Evolutionary conservation across 1,140 invertebrate genomes (phyloP).

Genomic region (Ladona fulva): DNA sequence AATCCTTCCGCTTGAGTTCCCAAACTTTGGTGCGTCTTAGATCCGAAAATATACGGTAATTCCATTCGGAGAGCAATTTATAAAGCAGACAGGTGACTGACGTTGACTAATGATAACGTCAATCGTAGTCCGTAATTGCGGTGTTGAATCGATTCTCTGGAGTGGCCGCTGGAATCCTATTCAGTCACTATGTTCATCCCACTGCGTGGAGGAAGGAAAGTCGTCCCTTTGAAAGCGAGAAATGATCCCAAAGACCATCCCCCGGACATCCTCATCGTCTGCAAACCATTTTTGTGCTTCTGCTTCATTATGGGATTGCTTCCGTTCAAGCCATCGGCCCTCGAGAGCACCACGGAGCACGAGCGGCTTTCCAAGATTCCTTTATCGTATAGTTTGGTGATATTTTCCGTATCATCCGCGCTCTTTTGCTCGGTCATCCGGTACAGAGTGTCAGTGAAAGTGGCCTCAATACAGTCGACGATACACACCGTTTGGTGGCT

Average conservation of each 20-base stretch:
- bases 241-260: not conserved
- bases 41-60: too few relatives aligned
- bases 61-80: too few relatives aligned
- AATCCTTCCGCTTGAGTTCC: too few relatives aligned
- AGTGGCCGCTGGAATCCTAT: not conserved
- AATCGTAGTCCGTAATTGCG: not conserved
- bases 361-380: not conserved
- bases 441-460: not conserved
- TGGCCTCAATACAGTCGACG: not conserved
- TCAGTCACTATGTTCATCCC: not conserved
- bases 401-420: not conserved
- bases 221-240: not conserved
- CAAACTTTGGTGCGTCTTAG: too few relatives aligned
- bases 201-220: not conserved
- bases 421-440: not conserved
- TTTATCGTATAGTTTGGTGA: not conserved
- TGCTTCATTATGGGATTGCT: not conserved
- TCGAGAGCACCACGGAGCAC: not conserved
- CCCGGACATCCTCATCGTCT: not conserved
- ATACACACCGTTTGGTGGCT: not conserved
- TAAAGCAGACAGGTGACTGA: not conserved
- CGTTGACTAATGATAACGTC: not conserved
- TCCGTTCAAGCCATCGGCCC: not conserved
- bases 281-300: not conserved
- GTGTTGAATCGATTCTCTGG: not conserved